Base-by-base conservation (phyloP, 2,113 vertebrate species). In the Pipra filicauda region DNA sequence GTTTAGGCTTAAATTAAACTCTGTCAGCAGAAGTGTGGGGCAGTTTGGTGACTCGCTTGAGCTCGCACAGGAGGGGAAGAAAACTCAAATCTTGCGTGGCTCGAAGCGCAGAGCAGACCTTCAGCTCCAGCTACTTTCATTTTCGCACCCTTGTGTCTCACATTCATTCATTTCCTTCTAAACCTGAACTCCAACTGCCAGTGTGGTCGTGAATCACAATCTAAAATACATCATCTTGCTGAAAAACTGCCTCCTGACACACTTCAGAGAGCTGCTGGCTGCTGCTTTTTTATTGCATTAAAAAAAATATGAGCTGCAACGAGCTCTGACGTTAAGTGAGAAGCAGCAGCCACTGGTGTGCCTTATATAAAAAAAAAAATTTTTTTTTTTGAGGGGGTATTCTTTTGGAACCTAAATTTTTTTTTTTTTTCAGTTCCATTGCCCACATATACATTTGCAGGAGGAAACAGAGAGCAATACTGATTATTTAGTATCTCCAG, bases 131-230 rank as follows among this genome's bases (percentile, higher is more conserved):
- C 41, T 27, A 23, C 52, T 94, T 96, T 92, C 85, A 13, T 79
- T 96, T 96, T 96, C 0, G 0, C 91, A 83, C 82, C 71, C 82
- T 94, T 43, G 59, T 8, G 71, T 82, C 74, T 92, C 80, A 12
- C 54, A 3, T 96, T 94, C 95, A 93, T 97, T 96, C 91, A 95
- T 84, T 93, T 92, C 88, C 74, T 91, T 93, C 87, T 88, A 37
- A 89, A 91, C 83, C 75, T 84, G 72, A 91, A 39, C 78, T 85
- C 77, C 57, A 95, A 81, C 91, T 89, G 92, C 83, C 49, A 26
- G 76, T 33, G 43, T 61, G 28, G 80, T 64, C 0, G 3, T 87
- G 93, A 94, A 95, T 93, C 83, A 67, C 86, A 49, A 57, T 86
- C 44, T 72, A 27, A 92, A 87, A 86, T 61, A 65, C 54, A 86